Evolutionary conservation across 2,888 invertebrate species (phyloP).

Genomic region (Limenitis camilla): DNA sequence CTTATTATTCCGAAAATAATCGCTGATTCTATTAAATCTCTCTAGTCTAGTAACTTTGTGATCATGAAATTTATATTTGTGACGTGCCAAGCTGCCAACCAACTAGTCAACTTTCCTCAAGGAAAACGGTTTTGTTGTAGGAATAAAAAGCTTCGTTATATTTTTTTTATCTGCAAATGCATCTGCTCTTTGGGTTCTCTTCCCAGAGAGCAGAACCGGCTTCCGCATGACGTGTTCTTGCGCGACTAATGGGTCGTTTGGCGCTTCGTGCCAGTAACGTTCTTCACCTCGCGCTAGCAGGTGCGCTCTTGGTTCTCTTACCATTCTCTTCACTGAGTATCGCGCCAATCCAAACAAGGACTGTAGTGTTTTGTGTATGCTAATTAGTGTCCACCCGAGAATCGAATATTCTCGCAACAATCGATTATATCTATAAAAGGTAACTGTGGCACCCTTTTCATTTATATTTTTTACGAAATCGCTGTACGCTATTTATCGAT

Average conservation of each 20-base stretch:
- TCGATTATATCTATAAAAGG: constrained; percentile 16
- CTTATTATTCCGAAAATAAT: too few species aligned
- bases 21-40: too few species aligned
- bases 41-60: too few species aligned
- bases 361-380: constrained; percentile 40
- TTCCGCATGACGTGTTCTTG: constrained; percentile 65
- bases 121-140: constrained; percentile 1
- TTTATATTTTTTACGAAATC: constrained; percentile 14
- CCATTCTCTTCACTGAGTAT: constrained; percentile 38
- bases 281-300: constrained; percentile 65
- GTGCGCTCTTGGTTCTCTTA: constrained; percentile 51
- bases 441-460: constrained; percentile 13
- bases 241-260: constrained; percentile 62
- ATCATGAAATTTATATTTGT: neutral
- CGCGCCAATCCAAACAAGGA: constrained; percentile 34
- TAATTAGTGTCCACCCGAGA: constrained; percentile 13
- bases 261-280: constrained; percentile 60
- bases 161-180: constrained; percentile 16
- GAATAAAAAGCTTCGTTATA: neutral
- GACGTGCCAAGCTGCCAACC: too few species aligned
- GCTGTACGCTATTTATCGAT: constrained; percentile 8
- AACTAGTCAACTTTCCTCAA: neutral
- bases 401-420: constrained; percentile 12
- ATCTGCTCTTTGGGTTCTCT: constrained; percentile 43
- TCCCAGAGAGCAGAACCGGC: constrained; percentile 64